Conservation (phyloP, 2,888 invertebrate species). For the Caenorhabditis sp. region DNA sequence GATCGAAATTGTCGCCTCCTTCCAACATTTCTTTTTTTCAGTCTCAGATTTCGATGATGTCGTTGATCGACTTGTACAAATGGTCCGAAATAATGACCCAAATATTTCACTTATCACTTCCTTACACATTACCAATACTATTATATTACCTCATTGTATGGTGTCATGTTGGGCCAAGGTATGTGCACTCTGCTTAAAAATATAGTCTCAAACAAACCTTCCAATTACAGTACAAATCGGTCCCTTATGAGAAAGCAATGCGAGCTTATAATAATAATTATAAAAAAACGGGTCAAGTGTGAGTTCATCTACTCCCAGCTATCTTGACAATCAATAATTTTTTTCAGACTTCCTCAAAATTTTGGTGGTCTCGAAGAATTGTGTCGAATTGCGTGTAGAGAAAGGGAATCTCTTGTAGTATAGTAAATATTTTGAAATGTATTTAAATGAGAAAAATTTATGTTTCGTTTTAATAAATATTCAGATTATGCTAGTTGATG, state of each 20-base stretch:
- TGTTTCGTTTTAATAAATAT: not conserved
- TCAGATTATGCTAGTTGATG: not conserved
- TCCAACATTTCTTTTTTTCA: not conserved
- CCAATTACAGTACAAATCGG: conserved; percentile 9
- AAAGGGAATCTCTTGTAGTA: conserved; percentile 3
- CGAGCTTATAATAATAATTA: not conserved
- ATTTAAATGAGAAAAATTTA: not conserved
- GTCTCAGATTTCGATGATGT: conserved; percentile 13
- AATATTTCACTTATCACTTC: conserved; percentile 11
- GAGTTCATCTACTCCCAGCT: not conserved
- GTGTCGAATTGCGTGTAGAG: conserved; percentile 29
- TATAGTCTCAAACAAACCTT: not conserved
- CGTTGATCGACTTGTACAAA: conserved; percentile 10
- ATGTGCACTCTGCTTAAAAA: not conserved
- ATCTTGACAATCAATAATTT: not conserved
- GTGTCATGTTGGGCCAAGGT: conserved; percentile 14
- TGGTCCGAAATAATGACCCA: conserved; percentile 6
- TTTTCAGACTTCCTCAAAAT: not conserved
- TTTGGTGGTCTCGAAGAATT: conserved; percentile 21
- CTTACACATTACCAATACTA: conserved; percentile 11
- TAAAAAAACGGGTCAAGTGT: conserved; percentile 1
- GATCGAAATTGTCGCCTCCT: not conserved
- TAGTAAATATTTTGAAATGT: conserved; percentile 3
- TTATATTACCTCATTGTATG: conserved; percentile 21
- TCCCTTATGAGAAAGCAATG: not conserved